Conservation (phyloP, 2,888 invertebrate species). For the Chrysolina oricalcia region DNA sequence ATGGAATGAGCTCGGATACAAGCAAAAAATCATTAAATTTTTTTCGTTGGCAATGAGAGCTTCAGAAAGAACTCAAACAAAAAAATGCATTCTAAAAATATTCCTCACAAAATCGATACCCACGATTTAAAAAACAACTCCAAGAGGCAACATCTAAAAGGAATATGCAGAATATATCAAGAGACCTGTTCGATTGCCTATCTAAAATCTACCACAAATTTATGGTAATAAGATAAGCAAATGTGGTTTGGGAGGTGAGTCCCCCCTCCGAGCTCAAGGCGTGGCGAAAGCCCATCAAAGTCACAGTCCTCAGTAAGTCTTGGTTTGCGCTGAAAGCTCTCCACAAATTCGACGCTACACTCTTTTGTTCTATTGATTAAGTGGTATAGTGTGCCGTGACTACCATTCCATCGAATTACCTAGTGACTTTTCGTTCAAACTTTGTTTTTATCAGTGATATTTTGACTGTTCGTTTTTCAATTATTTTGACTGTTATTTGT, state of each 20-base stretch:
- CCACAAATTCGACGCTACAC: slow-evolving; percentile 41
- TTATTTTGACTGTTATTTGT: neutral
- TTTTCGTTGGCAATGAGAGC: no score
- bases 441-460: neutral
- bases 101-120: slow-evolving; percentile 1
- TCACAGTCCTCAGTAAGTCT: slow-evolving; percentile 63
- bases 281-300: slow-evolving; percentile 59
- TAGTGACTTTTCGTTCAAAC: neutral
- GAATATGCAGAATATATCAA: slow-evolving; percentile 63
- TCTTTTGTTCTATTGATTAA: slow-evolving; percentile 43
- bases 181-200: slow-evolving; percentile 62
- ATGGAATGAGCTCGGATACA: neutral
- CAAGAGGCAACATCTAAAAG: slow-evolving; percentile 49
- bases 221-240: slow-evolving; percentile 69
- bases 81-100: neutral
- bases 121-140: slow-evolving; percentile 43
- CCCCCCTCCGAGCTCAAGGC: slow-evolving; percentile 58
- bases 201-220: slow-evolving; percentile 67
- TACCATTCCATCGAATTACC: slow-evolving; percentile 29
- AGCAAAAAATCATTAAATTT: neutral
- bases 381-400: slow-evolving; percentile 32
- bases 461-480: neutral
- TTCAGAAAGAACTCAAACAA: neutral
- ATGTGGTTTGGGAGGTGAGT: slow-evolving; percentile 65
- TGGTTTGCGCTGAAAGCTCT: slow-evolving; percentile 53